phyloP scores from a whole-genome alignment of 2,797 vertebrate species.

The Tenualosa ilisha region DNA sequence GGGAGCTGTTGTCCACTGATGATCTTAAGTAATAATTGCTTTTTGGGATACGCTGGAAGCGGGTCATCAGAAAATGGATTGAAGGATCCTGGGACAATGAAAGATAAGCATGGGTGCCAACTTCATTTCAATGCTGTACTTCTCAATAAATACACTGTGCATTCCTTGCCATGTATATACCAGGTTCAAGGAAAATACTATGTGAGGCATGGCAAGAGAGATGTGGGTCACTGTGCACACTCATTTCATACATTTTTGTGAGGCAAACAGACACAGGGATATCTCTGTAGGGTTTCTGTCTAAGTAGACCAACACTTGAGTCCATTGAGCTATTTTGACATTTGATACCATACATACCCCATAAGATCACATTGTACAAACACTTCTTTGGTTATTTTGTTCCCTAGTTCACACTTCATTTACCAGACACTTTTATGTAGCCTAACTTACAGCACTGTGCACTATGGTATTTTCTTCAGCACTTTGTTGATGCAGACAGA shows the following conservation, averaged over 20 bases:
- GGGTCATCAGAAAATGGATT: constrained; percentile 93
- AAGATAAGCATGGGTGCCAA: background rate
- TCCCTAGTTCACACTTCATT: background rate
- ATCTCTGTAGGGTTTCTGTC: too few species aligned
- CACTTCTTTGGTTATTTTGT: background rate
- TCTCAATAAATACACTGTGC: background rate
- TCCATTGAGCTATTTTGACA: too few species aligned
- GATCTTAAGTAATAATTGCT: constrained; percentile 94
- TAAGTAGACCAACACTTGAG: too few species aligned
- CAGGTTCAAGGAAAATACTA: background rate
- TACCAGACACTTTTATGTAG: background rate
- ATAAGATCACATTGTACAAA: too few species aligned
- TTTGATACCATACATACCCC: too few species aligned
- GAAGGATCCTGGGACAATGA: constrained; percentile 82
- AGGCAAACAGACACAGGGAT: too few species aligned
- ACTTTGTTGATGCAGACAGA: background rate
- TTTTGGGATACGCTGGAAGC: constrained; percentile 93
- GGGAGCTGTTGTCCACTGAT: constrained; percentile 98
- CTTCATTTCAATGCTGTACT: background rate
- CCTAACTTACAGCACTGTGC: background rate
- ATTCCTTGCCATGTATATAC: too few species aligned
- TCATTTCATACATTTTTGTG: too few species aligned
- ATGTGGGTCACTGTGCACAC: too few species aligned
- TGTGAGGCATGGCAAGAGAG: too few species aligned
- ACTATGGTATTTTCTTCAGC: background rate